Conservation (phyloP, 2,113 vertebrate species). For the Mastomys natalensis region DNA sequence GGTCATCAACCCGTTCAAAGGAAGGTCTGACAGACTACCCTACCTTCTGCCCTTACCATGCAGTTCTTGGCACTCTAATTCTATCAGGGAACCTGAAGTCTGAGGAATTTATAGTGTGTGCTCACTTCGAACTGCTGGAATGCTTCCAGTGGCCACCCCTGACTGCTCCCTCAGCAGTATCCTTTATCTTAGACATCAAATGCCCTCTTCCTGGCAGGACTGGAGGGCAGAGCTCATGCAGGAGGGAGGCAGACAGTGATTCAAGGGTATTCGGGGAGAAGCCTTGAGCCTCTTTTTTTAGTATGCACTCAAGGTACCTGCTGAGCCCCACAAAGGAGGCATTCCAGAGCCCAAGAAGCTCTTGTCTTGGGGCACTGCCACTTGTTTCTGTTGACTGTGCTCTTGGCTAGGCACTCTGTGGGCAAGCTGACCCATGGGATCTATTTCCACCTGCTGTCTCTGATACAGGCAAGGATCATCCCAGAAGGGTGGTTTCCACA, state of each 20-base stretch:
- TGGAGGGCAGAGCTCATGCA: not conserved
- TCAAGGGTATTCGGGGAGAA: not conserved
- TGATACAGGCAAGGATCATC: not conserved
- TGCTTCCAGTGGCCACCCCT: not conserved
- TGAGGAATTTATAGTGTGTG: conserved; percentile 55
- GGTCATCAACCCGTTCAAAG: not conserved
- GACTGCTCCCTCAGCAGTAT: not conserved
- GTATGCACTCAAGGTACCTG: not conserved
- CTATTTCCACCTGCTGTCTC: conserved; percentile 30
- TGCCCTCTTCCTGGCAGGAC: not conserved
- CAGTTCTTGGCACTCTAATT: conserved; percentile 59
- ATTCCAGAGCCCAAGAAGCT: not conserved
- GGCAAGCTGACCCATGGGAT: not conserved
- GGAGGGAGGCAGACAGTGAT: not conserved
- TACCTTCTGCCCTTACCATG: not conserved
- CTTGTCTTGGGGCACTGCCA: not conserved
- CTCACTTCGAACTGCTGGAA: conserved; percentile 23
- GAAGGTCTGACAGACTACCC: not conserved
- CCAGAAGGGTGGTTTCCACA: not conserved
- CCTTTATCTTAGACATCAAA: not conserved
- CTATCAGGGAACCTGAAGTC: not conserved
- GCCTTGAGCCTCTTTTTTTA: not conserved
- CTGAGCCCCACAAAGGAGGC: not conserved
- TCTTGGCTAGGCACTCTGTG: not conserved
- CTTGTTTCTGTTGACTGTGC: not conserved